Conservation (phyloP, 2,888 invertebrate species). For the Lamellibrachia satsuma region DNA sequence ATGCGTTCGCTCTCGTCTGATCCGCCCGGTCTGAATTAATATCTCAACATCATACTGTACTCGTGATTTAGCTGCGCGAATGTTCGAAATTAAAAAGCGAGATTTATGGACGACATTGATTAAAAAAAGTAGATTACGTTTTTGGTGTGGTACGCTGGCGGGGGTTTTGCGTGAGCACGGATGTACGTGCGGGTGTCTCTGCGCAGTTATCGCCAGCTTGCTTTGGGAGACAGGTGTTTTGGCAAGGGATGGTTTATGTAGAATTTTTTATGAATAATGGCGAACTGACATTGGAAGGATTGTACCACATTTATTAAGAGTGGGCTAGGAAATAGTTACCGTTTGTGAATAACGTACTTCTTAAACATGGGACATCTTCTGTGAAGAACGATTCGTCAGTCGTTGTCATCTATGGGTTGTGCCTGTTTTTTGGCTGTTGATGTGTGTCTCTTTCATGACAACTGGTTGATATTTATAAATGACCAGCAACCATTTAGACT, state of each 20-base stretch:
- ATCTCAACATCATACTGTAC: conserved; percentile 13
- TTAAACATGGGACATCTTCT: background rate
- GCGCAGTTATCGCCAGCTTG: background rate
- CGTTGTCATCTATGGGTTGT: too few relatives aligned
- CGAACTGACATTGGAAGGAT: background rate
- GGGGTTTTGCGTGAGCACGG: background rate
- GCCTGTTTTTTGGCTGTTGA: too few relatives aligned
- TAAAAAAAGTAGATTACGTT: background rate
- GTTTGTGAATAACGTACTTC: background rate
- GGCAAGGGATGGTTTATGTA: background rate
- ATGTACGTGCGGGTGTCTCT: background rate
- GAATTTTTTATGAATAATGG: too few relatives aligned
- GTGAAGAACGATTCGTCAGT: background rate
- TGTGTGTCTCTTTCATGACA: too few relatives aligned
- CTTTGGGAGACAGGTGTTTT: background rate
- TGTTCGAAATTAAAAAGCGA: background rate
- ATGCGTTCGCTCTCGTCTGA: background rate
- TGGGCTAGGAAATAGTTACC: background rate
- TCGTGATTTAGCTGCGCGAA: background rate
- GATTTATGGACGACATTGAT: conserved; percentile 13
- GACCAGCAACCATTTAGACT: too few relatives aligned
- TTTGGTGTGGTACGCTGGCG: background rate
- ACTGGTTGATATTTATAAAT: too few relatives aligned
- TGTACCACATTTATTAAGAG: background rate
- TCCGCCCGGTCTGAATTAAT: background rate